Conservation (phyloP, 2,888 invertebrate species). For the Ametastegia equiseti region DNA sequence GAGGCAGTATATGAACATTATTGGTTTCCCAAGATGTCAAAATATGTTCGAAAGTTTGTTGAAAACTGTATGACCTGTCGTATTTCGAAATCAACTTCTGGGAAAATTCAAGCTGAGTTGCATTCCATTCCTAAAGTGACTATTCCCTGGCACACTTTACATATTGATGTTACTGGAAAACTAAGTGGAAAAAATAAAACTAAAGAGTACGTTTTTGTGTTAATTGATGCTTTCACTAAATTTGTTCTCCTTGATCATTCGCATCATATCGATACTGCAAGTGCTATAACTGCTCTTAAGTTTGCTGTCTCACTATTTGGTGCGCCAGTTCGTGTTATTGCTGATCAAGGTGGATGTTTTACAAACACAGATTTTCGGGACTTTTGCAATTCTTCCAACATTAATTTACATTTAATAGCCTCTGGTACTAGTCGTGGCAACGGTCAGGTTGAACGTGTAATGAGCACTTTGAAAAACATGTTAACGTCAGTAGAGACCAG, state of each 20-base stretch:
- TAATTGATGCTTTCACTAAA: conserved; percentile 63
- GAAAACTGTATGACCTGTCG: conserved; percentile 66
- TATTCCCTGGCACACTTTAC: conserved; percentile 63
- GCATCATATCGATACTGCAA: conserved; percentile 62
- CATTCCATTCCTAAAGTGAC: conserved; percentile 65
- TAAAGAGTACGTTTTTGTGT: conserved; percentile 62
- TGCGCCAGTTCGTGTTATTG: conserved; percentile 51
- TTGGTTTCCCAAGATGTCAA: conserved; percentile 64
- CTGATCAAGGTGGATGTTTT: conserved; percentile 52
- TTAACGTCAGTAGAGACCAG: neutral
- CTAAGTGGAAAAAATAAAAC: conserved; percentile 59
- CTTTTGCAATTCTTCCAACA: conserved; percentile 50
- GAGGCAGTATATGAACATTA: conserved; percentile 60
- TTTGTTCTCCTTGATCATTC: conserved; percentile 57
- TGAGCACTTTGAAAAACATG: conserved; percentile 52
- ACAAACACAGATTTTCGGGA: conserved; percentile 52
- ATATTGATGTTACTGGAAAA: conserved; percentile 59
- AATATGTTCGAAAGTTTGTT: conserved; percentile 64
- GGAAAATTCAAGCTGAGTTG: conserved; percentile 61
- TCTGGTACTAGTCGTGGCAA: conserved; percentile 61
- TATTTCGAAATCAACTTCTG: conserved; percentile 62
- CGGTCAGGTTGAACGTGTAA: conserved; percentile 61
- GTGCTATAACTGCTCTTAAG: conserved; percentile 50
- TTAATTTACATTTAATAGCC: conserved; percentile 58
- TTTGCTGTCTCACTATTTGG: conserved; percentile 51